Conservation (phyloP, 2,888 invertebrate genomes). For the Oxyteleia sp. region DNA sequence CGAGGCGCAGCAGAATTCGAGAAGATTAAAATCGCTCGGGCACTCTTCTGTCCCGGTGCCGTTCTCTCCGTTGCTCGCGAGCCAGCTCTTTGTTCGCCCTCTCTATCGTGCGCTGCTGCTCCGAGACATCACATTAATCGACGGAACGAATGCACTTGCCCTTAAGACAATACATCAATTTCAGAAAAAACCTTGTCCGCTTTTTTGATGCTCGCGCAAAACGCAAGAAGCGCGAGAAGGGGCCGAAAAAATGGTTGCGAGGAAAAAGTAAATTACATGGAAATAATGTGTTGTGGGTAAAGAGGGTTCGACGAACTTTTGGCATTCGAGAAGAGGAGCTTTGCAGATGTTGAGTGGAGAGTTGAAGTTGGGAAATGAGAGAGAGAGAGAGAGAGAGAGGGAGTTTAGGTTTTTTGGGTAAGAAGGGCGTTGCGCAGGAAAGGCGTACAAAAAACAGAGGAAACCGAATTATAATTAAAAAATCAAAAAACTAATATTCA, state of each 20-base stretch:
- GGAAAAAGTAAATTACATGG: constrained; percentile 39
- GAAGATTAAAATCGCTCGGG: constrained; percentile 73
- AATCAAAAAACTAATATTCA: no score
- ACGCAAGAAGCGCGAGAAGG: constrained; percentile 2
- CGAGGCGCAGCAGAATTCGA: constrained; percentile 67
- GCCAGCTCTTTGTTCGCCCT: not conserved
- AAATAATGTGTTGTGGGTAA: constrained; percentile 38
- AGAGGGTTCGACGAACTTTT: constrained; percentile 25
- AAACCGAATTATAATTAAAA: no score
- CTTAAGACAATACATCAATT: constrained; percentile 65
- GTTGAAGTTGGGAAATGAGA: not conserved
- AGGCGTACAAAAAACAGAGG: no score
- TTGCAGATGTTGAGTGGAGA: not conserved
- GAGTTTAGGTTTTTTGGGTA: no score
- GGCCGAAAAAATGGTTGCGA: constrained; percentile 18
- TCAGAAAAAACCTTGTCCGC: constrained; percentile 30
- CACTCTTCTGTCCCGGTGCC: constrained; percentile 17
- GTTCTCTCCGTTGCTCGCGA: not conserved
- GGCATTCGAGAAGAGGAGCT: not conserved
- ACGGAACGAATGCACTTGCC: constrained; percentile 64
- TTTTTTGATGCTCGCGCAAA: constrained; percentile 22
- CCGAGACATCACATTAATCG: constrained; percentile 60
- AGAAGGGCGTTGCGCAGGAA: no score
- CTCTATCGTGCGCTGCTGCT: constrained; percentile 5
- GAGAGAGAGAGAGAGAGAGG: no score